A percentile compares a stretch with the other conserved stretches of the same genome.
Conservation (phyloP, 2,888 invertebrate genomes). For the Drosophila hamatofila region DNA sequence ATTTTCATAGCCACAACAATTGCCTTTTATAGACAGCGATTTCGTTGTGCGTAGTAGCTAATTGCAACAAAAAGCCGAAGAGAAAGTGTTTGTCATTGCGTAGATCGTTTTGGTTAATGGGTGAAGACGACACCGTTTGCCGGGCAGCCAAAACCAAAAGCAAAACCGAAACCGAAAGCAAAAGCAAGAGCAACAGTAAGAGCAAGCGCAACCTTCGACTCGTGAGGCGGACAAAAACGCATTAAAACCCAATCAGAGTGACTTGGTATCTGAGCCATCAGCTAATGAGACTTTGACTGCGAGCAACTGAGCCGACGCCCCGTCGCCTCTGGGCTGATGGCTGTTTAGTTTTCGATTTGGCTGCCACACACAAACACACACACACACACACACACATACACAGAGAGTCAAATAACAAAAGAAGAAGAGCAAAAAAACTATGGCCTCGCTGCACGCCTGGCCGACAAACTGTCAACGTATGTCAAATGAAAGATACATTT, state of each 20-base stretch:
- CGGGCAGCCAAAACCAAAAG: neutral
- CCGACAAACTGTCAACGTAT: slow-evolving; percentile 72
- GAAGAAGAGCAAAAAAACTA: slow-evolving; percentile 40
- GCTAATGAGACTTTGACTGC: slow-evolving; percentile 78
- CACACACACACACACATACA: slow-evolving; percentile 24
- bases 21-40: slow-evolving; percentile 5
- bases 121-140: slow-evolving; percentile 54
- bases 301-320: slow-evolving; percentile 27
- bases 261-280: slow-evolving; percentile 59
- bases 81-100: slow-evolving; percentile 73
- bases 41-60: slow-evolving; percentile 45
- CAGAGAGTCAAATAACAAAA: slow-evolving; percentile 12
- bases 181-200: neutral
- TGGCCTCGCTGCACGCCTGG: slow-evolving; percentile 15
- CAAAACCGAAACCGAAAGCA: slow-evolving; percentile 3
- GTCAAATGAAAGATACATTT: slow-evolving; percentile 69
- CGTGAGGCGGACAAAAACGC: slow-evolving; percentile 49
- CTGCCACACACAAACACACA: slow-evolving; percentile 38
- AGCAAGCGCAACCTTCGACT: slow-evolving; percentile 43
- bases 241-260: slow-evolving; percentile 77
- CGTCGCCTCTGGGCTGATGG: slow-evolving; percentile 40
- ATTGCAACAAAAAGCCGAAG: slow-evolving; percentile 55
- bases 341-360: slow-evolving; percentile 75
- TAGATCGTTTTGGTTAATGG: slow-evolving; percentile 71
- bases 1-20: slow-evolving; percentile 21